Percentiles rank a stretch among this genome's conserved stretches.
These are phyloP conservation scores for Montipora cactus DNA, from an alignment of 64 coral and sea anemone species.

Conservation along the genomic window DNA sequence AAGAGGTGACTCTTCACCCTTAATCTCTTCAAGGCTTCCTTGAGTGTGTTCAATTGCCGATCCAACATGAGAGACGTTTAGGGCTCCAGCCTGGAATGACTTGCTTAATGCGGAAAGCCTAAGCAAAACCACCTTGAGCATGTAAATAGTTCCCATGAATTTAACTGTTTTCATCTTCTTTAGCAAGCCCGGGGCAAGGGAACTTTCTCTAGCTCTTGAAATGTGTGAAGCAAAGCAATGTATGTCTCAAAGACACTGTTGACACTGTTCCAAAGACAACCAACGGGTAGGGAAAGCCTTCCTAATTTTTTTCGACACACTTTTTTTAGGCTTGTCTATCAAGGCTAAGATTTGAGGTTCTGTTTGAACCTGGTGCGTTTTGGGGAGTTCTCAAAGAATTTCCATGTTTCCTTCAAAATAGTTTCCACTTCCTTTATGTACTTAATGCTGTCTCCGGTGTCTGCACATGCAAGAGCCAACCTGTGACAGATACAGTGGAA, in stretches of 20 bases:
- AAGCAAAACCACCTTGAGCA: no score
- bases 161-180: conserved; percentile 13
- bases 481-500: conserved; percentile 72
- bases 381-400: no score
- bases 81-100: no score
- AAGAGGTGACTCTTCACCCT: no score
- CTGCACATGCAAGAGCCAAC: conserved; percentile 18
- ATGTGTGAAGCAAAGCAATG: conserved; percentile 16
- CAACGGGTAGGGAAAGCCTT: conserved; percentile 53
- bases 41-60: no score
- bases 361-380: conserved; percentile 45
- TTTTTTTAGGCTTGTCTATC: conserved; percentile 16
- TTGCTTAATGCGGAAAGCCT: no score
- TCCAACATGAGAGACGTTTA: no score
- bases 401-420: no score
- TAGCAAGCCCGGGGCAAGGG: conserved; percentile 3
- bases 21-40: no score
- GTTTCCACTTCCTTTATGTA: no score
- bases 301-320: conserved; percentile 14
- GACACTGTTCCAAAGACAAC: conserved; percentile 36
- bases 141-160: no score
- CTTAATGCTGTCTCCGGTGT: no score
- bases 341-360: conserved; percentile 30
- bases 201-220: conserved; percentile 30
- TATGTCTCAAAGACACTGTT: conserved; percentile 16